Base-by-base conservation (phyloP, 2,797 vertebrate species). In the Capromys pilorides region DNA sequence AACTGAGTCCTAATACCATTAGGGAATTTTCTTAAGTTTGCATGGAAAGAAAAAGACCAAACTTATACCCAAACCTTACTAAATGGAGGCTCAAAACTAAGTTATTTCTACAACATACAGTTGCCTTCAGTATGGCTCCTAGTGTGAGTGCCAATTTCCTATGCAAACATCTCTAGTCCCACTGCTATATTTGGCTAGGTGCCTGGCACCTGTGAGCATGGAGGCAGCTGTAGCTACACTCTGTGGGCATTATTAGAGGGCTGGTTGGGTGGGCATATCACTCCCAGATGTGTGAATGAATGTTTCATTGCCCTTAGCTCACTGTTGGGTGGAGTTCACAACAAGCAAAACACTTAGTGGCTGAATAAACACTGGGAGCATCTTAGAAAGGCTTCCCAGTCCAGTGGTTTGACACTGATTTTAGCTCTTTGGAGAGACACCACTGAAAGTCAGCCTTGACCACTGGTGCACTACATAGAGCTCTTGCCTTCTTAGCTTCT, bases 341-440 rank as follows among this genome's bases (percentile, higher is more conserved):
- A 87, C 93, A 92, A 93, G 86, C 71, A 96, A 90, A 94, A 88
- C 79, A 95, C 95, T 97, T 95, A 95, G 83, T 94, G 88, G 88
- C 97, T 96, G 86, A 96, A 93, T 91, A 97, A 97, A 96, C 86
- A 96, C 93, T 90, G 64, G 75, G 85, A 94, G 81, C 91, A 80
- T 96, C 86, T 96, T 96, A 94, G 97, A 96, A 95, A 96, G 86
- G 77, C 75, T 96, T 85, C 86, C 88, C 79, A 64, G 49, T 62
- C 88, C 95, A 86, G 97, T 93, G 95, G 97, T 96, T 97, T 97
- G 97, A 96, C 95, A 95, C 84, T 79, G 88, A 95, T 86, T 92
- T 93, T n/a, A 86, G 88, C 82, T 92, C 45, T 90, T 94, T 96
- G 97, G 96, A 96, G 69, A 66, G 67, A 73, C 2, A 57, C 95